These are phyloP conservation scores for Orthonevra nobilis DNA, from an alignment of 2,888 invertebrate species.

Conservation along the genomic window DNA sequence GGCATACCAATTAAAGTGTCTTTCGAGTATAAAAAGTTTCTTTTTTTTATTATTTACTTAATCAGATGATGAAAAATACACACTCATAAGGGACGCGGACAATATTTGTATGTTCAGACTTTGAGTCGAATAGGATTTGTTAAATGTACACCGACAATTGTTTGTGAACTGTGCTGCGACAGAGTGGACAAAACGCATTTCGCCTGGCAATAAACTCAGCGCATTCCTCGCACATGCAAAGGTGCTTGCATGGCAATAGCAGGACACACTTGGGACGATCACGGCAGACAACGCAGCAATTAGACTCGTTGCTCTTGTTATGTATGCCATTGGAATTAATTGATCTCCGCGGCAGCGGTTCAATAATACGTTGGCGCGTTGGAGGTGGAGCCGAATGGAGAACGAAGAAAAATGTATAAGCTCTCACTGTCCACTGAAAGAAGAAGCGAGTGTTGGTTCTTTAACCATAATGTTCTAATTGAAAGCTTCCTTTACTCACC, in stretches of 20 bases:
- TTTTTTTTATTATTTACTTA: too few relatives aligned
- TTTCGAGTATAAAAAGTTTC: too few relatives aligned
- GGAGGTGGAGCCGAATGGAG: constrained; percentile 24
- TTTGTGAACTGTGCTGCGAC: constrained; percentile 64
- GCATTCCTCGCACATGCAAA: constrained; percentile 73
- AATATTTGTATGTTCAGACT: constrained; percentile 29
- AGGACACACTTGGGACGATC: constrained; percentile 72
- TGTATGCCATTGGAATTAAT: neutral
- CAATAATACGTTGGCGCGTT: neutral
- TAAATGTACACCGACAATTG: constrained; percentile 59
- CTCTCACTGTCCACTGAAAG: constrained; percentile 35
- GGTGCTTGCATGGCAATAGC: constrained; percentile 73
- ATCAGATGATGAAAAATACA: neutral
- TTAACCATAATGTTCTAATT: neutral
- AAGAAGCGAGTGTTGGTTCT: neutral
- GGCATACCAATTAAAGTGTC: too few relatives aligned
- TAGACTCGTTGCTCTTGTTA: constrained; percentile 50
- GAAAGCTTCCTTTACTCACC: constrained; percentile 13
- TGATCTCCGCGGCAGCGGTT: neutral
- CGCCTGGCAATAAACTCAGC: constrained; percentile 58
- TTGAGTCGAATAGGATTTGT: constrained; percentile 33
- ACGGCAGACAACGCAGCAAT: constrained; percentile 72
- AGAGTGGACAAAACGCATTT: constrained; percentile 71
- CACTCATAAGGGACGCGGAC: neutral
- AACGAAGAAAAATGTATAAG: constrained; percentile 49